These are phyloP conservation scores for Chrysogorgia sp. DNA, from an alignment of 92 coral and sea anemone genomes.

Conservation along the genomic window DNA sequence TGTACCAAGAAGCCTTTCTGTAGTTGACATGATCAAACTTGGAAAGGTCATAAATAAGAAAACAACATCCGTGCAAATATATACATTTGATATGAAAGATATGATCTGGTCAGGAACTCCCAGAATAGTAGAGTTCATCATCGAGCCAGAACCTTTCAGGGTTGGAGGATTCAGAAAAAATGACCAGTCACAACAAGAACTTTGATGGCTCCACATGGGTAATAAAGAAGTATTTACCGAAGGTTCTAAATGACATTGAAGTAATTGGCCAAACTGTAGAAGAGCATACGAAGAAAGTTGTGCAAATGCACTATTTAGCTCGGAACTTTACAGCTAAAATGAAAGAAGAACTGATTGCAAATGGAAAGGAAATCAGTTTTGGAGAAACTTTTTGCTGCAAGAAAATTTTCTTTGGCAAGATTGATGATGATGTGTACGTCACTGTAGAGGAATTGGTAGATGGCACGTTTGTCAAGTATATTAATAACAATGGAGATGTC, in stretches of 20 bases:
- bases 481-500: no score
- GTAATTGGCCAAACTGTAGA: background rate
- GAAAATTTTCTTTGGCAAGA: background rate
- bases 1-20: slow-evolving; percentile 17
- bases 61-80: slow-evolving; percentile 2
- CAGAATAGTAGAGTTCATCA: slow-evolving; percentile 6
- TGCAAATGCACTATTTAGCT: background rate
- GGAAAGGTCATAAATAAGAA: no score
- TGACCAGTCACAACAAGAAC: slow-evolving; percentile 8
- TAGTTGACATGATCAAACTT: slow-evolving; percentile 1
- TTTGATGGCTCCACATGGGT: background rate
- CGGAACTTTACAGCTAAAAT: background rate
- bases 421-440: background rate
- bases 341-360: slow-evolving; percentile 1
- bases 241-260: background rate
- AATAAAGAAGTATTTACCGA: background rate
- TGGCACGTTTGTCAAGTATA: background rate
- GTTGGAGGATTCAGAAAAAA: slow-evolving; percentile 2
- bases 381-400: background rate
- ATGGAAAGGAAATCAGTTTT: background rate
- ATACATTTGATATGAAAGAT: background rate
- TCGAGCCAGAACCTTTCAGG: slow-evolving; percentile 14
- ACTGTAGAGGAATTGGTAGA: background rate
- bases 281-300: no score
- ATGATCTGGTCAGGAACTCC: slow-evolving; percentile 12